Conservation (phyloP, 2,113 vertebrate species). For the Empidonax alnorum region DNA sequence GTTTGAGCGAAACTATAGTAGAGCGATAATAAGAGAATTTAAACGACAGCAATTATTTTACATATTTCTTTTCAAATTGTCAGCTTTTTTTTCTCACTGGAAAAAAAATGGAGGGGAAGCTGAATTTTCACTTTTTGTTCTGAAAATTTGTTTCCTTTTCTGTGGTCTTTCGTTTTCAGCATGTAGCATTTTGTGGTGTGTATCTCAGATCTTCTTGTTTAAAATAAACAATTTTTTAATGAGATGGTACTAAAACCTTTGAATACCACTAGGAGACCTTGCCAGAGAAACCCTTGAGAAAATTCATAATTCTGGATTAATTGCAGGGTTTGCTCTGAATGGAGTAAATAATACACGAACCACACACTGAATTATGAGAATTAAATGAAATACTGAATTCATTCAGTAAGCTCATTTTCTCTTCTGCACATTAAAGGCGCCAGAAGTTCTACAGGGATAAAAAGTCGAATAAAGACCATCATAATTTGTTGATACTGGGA, state of each 20-base stretch:
- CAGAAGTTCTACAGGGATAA: neutral
- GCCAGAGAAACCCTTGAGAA: conserved; percentile 53
- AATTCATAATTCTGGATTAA: conserved; percentile 46
- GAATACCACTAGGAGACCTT: conserved; percentile 15
- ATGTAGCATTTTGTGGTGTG: neutral
- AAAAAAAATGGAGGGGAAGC: neutral
- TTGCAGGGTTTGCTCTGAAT: conserved; percentile 33
- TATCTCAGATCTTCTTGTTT: neutral
- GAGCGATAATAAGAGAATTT: neutral
- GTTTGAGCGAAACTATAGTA: neutral
- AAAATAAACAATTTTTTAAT: conserved; percentile 28
- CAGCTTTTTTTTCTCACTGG: neutral
- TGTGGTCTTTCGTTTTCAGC: neutral
- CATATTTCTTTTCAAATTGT: neutral
- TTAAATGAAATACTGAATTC: neutral
- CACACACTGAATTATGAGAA: neutral
- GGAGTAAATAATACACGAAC: conserved; percentile 28
- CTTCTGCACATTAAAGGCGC: neutral
- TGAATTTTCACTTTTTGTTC: neutral
- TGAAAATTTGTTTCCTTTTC: neutral
- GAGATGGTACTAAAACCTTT: conserved; percentile 14
- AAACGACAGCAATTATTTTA: neutral
- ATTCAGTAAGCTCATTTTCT: neutral
- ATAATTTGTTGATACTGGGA: neutral
- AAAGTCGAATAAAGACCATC: neutral